Evolutionary conservation across 1,140 invertebrate genomes (phyloP).

Genomic region (Drosophila lacteicornis): DNA sequence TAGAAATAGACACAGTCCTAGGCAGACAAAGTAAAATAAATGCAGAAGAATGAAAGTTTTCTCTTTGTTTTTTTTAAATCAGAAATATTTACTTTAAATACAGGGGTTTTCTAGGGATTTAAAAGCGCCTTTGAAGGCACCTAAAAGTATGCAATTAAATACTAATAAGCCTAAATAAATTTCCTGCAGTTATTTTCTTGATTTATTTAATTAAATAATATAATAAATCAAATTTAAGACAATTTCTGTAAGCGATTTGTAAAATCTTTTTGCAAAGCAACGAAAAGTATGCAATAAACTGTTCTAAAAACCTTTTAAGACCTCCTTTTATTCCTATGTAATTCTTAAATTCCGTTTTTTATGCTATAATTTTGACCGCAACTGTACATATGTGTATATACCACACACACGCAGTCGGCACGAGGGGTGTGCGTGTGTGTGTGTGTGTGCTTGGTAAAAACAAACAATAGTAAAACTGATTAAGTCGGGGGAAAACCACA

Average conservation of each 20-base stretch:
- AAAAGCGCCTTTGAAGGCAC: background rate
- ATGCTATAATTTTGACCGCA: constrained; percentile 1
- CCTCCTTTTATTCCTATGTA: too few species aligned
- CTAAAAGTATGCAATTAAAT: background rate
- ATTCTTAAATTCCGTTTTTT: background rate
- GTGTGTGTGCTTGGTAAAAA: constrained; percentile 61
- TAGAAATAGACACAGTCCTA: background rate
- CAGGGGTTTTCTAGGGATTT: background rate
- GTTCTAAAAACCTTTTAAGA: background rate
- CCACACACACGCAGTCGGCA: constrained; percentile 21
- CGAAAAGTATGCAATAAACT: background rate
- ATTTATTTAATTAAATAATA: background rate
- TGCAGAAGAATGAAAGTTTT: too few species aligned
- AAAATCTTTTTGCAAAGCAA: background rate
- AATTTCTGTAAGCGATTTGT: too few species aligned
- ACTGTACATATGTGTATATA: constrained; percentile 3
- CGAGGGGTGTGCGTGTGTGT: constrained; percentile 1
- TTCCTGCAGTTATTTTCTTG: too few species aligned
- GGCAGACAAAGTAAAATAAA: background rate
- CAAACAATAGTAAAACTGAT: constrained; percentile 83
- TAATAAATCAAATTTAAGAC: too few species aligned
- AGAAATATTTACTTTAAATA: too few species aligned
- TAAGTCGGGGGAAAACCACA: constrained; percentile 81
- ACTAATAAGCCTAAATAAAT: too few species aligned
- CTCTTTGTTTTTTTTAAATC: too few species aligned